Conservation (phyloP, 2,797 vertebrate genomes). For the Pogonophryne albipinna region DNA sequence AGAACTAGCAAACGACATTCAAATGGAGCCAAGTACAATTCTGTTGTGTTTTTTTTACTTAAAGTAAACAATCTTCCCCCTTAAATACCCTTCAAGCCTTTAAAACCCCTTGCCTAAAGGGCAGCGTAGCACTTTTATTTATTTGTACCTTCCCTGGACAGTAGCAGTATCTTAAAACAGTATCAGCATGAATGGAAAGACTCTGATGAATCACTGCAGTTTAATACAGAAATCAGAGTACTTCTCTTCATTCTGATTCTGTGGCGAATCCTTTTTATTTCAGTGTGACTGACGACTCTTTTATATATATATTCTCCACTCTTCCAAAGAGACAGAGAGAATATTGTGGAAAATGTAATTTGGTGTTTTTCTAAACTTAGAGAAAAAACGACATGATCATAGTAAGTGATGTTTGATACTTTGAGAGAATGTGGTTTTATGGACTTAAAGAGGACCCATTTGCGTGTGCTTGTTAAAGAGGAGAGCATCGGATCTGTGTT, state of each 20-base stretch:
- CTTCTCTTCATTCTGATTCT: constrained; percentile 44
- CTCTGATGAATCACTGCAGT: constrained; percentile 25
- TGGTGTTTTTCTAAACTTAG: constrained; percentile 57
- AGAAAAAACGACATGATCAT: constrained; percentile 18
- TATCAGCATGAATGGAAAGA: constrained; percentile 45
- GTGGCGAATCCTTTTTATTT: constrained; percentile 54
- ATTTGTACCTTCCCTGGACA: constrained; percentile 67
- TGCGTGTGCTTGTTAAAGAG: constrained; percentile 34
- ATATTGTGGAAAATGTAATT: constrained; percentile 48
- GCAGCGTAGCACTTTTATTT: constrained; percentile 83
- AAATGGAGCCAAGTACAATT: constrained; percentile 58
- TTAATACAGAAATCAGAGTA: constrained; percentile 31
- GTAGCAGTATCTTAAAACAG: constrained; percentile 62
- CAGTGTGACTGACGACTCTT: constrained; percentile 66
- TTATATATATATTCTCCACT: constrained; percentile 28
- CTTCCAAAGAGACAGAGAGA: constrained; percentile 61
- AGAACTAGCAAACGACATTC: constrained; percentile 57
- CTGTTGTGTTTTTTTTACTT: constrained; percentile 52
- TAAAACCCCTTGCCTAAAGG: constrained; percentile 66
- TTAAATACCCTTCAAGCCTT: constrained; percentile 61
- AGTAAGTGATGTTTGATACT: constrained; percentile 32
- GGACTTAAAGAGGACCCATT: constrained; percentile 20
- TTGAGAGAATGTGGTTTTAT: constrained; percentile 46
- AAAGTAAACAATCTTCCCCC: constrained; percentile 43
- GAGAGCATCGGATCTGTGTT: constrained; percentile 52